A percentile compares a stretch with the other conserved stretches of the same genome.
Conservation (phyloP, 1,140 invertebrate genomes). For the Drosophila nebulosa region DNA sequence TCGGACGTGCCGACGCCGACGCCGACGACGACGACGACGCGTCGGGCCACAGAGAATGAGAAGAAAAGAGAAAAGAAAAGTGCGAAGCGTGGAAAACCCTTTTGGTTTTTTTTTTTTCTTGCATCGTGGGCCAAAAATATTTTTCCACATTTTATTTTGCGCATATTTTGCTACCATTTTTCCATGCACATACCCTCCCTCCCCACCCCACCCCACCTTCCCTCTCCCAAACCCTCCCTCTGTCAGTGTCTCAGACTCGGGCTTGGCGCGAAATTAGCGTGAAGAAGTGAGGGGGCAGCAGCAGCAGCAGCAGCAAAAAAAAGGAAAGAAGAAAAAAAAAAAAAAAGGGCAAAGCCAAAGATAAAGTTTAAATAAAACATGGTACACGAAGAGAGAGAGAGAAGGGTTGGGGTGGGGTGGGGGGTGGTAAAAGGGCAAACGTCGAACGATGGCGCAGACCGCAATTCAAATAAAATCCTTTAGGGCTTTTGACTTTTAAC, state of each 20-base stretch:
- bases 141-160: conserved; percentile 75
- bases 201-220: too few relatives aligned
- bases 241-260: conserved; percentile 2
- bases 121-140: conserved; percentile 67
- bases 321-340: too few relatives aligned
- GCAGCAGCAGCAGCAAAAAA: neutral
- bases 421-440: conserved; percentile 25
- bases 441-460: conserved; percentile 68
- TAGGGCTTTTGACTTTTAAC: conserved; percentile 80
- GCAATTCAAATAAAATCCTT: conserved; percentile 80
- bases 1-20: conserved; percentile 72
- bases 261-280: conserved; percentile 75
- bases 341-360: conserved; percentile 44
- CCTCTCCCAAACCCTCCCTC: too few relatives aligned
- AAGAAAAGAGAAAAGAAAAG: neutral
- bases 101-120: too few relatives aligned
- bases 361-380: conserved; percentile 80
- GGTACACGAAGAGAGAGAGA: conserved; percentile 37
- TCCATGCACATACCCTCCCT: too few relatives aligned
- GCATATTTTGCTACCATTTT: conserved; percentile 48
- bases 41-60: conserved; percentile 1
- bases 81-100: conserved; percentile 32
- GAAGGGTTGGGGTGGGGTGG: neutral
- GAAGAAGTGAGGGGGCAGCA: conserved; percentile 21
- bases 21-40: conserved; percentile 56